Percentiles rank a stretch among this genome's conserved stretches.
These are phyloP conservation scores for Pantherophis vulpinus DNA, from an alignment of 2,797 vertebrate genomes.

Conservation along the genomic window DNA sequence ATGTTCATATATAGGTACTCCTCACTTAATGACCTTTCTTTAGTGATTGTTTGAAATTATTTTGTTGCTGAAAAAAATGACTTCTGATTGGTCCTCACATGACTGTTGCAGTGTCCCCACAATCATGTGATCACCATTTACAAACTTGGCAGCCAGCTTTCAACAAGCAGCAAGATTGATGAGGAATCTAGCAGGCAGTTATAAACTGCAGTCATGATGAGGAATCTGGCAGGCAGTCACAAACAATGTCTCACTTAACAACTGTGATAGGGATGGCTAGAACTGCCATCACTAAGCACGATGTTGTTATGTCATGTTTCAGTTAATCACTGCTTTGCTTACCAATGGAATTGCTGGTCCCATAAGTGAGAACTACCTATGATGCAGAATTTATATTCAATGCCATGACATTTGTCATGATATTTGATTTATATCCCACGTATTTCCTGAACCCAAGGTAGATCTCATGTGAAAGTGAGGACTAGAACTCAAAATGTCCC, in stretches of 20 bases:
- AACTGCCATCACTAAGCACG: not conserved
- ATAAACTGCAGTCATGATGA: not conserved
- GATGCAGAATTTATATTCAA: slow-evolving; percentile 3
- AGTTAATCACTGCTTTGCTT: not conserved
- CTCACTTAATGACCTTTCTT: not conserved
- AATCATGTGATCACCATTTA: not conserved
- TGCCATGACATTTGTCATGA: not conserved
- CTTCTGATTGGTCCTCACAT: not conserved
- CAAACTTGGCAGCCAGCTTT: not conserved
- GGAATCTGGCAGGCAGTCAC: not conserved
- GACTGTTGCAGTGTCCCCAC: not conserved
- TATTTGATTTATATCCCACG: not conserved
- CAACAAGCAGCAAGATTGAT: not conserved
- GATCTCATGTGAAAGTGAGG: not conserved
- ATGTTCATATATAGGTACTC: not conserved
- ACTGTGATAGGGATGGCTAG: not conserved
- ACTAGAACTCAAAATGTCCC: not conserved
- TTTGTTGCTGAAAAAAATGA: not conserved
- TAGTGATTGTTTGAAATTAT: not conserved
- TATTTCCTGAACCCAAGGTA: not conserved
- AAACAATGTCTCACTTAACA: not conserved
- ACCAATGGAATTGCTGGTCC: not conserved
- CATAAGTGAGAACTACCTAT: not conserved
- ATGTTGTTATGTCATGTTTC: not conserved
- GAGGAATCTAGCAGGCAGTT: not conserved